phyloP scores from a whole-genome alignment of 2,113 vertebrate genomes.

The Aramus guarauna region DNA sequence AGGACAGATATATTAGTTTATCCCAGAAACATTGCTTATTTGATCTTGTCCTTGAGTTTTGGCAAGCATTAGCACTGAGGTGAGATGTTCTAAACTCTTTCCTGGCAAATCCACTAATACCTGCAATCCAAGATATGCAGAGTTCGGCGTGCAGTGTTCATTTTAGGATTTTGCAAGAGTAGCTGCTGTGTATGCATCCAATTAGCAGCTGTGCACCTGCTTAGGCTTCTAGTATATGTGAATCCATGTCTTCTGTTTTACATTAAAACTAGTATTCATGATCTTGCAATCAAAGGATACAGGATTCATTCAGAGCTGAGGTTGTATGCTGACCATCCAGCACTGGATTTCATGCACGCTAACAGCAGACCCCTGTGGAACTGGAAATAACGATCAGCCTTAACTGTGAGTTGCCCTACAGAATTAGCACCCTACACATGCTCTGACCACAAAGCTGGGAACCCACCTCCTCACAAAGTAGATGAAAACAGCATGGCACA shows the following conservation, averaged over 20 bases:
- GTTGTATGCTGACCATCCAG: not conserved
- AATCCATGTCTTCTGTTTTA: not conserved
- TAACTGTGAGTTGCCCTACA: not conserved
- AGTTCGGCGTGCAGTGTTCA: not conserved
- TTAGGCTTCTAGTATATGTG: not conserved
- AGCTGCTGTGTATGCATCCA: not conserved
- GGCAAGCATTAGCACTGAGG: not conserved
- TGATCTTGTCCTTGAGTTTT: not conserved
- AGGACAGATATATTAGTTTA: not conserved
- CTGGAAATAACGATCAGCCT: not conserved
- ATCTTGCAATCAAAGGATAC: not conserved
- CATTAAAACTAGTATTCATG: not conserved
- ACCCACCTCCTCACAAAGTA: not conserved
- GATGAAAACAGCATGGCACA: not conserved
- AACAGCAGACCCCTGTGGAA: not conserved
- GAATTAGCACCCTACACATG: fast-evolving
- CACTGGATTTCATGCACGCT: not conserved
- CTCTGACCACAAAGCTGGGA: not conserved
- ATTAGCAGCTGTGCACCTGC: not conserved
- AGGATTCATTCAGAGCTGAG: not conserved
- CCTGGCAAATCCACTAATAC: not conserved
- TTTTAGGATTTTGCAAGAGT: not conserved
- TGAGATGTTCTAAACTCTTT: not conserved
- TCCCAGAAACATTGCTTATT: not conserved
- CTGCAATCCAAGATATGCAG: not conserved